A percentile compares a stretch with the other conserved stretches of the same genome.
Conservation (phyloP, 1,140 invertebrate genomes). For the Sycobia sp. region DNA sequence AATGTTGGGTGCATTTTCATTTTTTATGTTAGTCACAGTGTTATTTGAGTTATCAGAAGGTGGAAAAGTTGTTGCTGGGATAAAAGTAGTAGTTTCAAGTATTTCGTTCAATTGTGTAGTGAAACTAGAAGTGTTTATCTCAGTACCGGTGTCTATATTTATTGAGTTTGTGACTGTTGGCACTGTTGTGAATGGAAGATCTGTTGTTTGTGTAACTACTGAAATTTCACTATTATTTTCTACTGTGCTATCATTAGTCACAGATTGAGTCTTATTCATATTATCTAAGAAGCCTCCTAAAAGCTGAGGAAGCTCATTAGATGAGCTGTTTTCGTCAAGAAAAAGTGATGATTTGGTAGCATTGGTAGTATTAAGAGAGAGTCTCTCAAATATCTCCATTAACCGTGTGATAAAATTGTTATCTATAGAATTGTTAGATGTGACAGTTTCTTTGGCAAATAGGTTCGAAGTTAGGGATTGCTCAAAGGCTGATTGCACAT, state of each 20-base stretch:
- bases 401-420: constrained; percentile 23
- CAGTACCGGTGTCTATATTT: constrained; percentile 7
- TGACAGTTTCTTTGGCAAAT: constrained; percentile 11
- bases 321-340: constrained; percentile 7
- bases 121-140: neutral
- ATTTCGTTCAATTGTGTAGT: neutral
- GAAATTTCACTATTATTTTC: constrained; percentile 17
- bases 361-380: constrained; percentile 6
- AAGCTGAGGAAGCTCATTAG: constrained; percentile 35
- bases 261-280: constrained; percentile 36
- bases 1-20: neutral
- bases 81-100: constrained; percentile 16
- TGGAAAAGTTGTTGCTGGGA: constrained; percentile 10
- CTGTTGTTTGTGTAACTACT: constrained; percentile 19
- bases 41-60: neutral
- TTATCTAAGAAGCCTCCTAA: constrained; percentile 43
- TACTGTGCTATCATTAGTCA: constrained; percentile 28
- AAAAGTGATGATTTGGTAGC: neutral
- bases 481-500: neutral
- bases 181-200: neutral
- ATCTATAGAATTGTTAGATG: constrained; percentile 18
- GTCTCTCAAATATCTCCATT: constrained; percentile 25
- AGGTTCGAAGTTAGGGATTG: neutral
- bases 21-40: constrained; percentile 12
- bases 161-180: neutral